Evolutionary conservation across 2,113 vertebrate genomes (phyloP).

Genomic region (Tympanuchus pallidicinctus): DNA sequence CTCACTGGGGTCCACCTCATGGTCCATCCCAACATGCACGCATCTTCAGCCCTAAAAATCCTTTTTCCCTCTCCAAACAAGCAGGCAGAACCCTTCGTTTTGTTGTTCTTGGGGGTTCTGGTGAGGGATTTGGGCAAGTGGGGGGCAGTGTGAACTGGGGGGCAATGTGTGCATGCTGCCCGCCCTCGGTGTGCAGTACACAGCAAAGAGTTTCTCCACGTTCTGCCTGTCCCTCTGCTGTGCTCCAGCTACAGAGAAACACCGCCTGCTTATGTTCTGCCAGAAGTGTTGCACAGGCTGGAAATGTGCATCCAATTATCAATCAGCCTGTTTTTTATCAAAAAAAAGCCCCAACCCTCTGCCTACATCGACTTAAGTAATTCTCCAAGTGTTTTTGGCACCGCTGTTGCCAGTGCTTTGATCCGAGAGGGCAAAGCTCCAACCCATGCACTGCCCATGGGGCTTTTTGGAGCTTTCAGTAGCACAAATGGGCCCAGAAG

Average conservation of each 20-base stretch:
- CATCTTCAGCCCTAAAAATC: not conserved
- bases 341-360: not conserved
- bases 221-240: too few relatives aligned
- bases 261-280: not conserved
- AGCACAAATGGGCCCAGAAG: not conserved
- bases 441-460: accelerated
- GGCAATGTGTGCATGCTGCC: not conserved
- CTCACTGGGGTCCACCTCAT: not conserved
- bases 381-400: not conserved
- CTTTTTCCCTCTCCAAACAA: accelerated
- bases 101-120: not conserved
- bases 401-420: accelerated
- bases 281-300: accelerated
- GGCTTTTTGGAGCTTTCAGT: not conserved
- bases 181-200: accelerated
- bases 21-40: not conserved
- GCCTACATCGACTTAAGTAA: accelerated
- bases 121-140: not conserved
- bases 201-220: not conserved
- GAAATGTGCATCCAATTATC: not conserved
- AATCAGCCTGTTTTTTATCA: not conserved
- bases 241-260: not conserved
- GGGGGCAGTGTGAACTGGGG: not conserved
- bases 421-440: not conserved
- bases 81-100: not conserved